phyloP scores from a whole-genome alignment of 2,888 invertebrate species.

The Melanophora roralis region DNA sequence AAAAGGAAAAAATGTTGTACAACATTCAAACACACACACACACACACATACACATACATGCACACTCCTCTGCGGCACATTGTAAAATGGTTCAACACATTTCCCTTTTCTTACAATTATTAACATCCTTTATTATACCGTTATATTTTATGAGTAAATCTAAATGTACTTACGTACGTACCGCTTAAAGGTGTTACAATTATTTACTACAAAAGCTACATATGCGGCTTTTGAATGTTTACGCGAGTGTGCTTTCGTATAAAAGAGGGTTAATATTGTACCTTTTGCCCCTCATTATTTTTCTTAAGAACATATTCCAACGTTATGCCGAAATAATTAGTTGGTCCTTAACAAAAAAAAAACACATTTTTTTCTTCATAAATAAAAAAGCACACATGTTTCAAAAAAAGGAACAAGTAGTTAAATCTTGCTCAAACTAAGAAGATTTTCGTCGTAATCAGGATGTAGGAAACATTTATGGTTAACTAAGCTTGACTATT shows the following conservation, averaged over 20 bases:
- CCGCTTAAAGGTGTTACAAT: constrained; percentile 50
- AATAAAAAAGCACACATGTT: constrained; percentile 72
- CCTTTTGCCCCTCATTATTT: constrained; percentile 36
- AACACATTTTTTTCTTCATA: constrained; percentile 67
- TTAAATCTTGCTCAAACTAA: constrained; percentile 17
- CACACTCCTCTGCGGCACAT: no score
- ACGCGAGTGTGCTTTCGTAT: background rate
- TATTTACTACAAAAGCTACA: constrained; percentile 32
- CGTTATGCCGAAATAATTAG: constrained; percentile 74
- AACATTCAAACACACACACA: constrained; percentile 30
- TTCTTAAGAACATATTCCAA: constrained; percentile 57
- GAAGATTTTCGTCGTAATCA: constrained; percentile 31
- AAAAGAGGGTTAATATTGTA: constrained; percentile 40
- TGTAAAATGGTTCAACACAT: background rate
- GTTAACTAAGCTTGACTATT: constrained; percentile 21
- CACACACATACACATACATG: background rate
- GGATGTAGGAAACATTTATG: constrained; percentile 1
- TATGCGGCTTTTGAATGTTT: background rate
- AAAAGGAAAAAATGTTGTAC: constrained; percentile 3
- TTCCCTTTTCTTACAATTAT: background rate
- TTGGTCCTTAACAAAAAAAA: constrained; percentile 69
- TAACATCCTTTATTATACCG: constrained; percentile 36
- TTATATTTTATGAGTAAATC: constrained; percentile 5
- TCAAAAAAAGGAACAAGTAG: constrained; percentile 24
- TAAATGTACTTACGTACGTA: background rate